Conservation (phyloP, 2,797 vertebrate species). For the Sciurus vulgaris region DNA sequence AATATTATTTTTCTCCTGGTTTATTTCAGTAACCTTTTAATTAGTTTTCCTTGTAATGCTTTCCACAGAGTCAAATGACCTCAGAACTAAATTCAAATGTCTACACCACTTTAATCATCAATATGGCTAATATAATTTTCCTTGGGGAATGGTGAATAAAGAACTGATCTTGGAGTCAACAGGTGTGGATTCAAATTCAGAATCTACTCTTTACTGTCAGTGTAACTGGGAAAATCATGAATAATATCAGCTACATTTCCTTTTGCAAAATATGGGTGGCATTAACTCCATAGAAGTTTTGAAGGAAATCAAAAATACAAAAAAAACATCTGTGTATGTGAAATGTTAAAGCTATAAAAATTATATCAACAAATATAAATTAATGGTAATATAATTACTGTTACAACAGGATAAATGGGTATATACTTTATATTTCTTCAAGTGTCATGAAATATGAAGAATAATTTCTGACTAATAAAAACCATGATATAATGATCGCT, state of each 20-base stretch:
- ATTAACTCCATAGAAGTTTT: neutral
- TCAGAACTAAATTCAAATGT: slow-evolving; percentile 17
- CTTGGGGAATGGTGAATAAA: neutral
- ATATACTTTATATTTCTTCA: neutral
- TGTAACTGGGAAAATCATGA: neutral
- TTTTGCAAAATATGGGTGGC: neutral
- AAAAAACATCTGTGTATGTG: neutral
- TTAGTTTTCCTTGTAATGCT: neutral
- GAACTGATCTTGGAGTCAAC: neutral
- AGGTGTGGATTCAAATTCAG: slow-evolving; percentile 29
- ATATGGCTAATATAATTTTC: neutral
- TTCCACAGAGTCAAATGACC: neutral
- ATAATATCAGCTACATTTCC: neutral
- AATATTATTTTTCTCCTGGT: neutral
- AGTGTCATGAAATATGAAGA: slow-evolving; percentile 35
- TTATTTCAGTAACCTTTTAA: slow-evolving; percentile 2
- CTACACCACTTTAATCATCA: neutral
- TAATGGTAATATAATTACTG: neutral
- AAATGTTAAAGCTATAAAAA: slow-evolving; percentile 47
- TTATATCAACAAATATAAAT: neutral
- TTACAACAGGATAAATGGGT: neutral
- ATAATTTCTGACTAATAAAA: slow-evolving; percentile 68
- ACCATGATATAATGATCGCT: slow-evolving; percentile 52
- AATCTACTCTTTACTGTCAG: neutral
- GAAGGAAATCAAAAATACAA: slow-evolving; percentile 18